A percentile compares a stretch with the other conserved stretches of the same genome.
These are phyloP conservation scores for Oophaga sylvatica DNA, from an alignment of 2,797 vertebrate species.

Conservation along the genomic window DNA sequence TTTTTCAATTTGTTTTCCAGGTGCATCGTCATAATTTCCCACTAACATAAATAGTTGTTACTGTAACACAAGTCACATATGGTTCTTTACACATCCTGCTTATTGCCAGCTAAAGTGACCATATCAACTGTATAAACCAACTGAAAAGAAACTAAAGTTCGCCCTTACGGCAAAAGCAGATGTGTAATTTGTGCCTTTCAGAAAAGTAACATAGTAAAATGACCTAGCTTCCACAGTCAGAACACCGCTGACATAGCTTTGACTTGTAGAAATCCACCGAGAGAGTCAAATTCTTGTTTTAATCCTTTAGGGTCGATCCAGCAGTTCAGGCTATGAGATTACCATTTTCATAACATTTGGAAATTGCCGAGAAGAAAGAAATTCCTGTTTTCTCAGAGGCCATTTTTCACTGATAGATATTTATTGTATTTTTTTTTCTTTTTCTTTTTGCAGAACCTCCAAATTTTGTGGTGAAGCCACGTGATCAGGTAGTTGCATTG, in stretches of 20 bases:
- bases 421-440: neutral
- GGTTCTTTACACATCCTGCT: conserved; percentile 73
- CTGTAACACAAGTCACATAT: conserved; percentile 71
- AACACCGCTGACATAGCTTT: conserved; percentile 59
- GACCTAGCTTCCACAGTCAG: conserved; percentile 66
- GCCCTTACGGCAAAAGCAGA: conserved; percentile 85
- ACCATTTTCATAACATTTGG: conserved; percentile 12
- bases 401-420: conserved; percentile 18
- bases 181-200: conserved; percentile 89
- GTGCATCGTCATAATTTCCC: conserved; percentile 18
- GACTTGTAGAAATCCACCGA: neutral
- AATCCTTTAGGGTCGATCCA: neutral
- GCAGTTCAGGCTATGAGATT: neutral
- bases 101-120: conserved; percentile 75
- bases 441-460: conserved; percentile 85
- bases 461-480: conserved; percentile 91
- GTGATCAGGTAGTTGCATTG: conserved; percentile 93
- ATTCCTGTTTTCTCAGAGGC: neutral
- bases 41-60: conserved; percentile 15
- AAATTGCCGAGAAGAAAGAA: neutral
- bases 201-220: conserved; percentile 68
- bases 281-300: conserved; percentile 19
- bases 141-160: conserved; percentile 76
- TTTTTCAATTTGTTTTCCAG: neutral
- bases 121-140: conserved; percentile 82